Evolutionary conservation across 1,140 invertebrate genomes (phyloP).

Genomic region (Cylas formicarius): DNA sequence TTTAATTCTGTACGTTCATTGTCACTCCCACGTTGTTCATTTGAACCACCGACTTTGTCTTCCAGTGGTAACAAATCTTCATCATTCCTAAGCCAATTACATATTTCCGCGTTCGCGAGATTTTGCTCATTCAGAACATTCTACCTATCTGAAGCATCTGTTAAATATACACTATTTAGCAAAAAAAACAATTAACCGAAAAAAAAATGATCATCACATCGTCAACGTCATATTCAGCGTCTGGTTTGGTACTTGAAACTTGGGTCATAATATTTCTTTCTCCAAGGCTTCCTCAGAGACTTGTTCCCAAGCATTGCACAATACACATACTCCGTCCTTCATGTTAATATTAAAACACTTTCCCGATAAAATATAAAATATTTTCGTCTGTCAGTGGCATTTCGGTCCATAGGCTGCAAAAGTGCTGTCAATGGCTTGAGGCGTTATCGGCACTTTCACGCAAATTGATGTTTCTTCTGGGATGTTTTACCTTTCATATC

Average conservation of each 20-base stretch:
- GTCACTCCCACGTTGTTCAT: constrained; percentile 7
- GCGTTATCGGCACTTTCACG: no score
- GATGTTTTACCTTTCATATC: no score
- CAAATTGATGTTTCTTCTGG: no score
- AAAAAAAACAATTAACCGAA: no score
- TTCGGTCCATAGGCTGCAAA: no score
- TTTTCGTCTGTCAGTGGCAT: no score
- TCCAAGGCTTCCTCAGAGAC: constrained; percentile 1
- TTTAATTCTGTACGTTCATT: constrained; percentile 10
- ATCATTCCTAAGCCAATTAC: constrained; percentile 4
- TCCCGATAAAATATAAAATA: no score
- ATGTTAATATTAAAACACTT: no score
- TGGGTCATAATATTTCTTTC: neutral
- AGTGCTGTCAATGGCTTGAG: no score
- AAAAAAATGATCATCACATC: no score
- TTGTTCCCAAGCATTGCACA: constrained; percentile 5
- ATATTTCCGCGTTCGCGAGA: neutral
- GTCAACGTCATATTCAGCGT: constrained; percentile 2
- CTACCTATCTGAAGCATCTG: neutral
- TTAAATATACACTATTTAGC: neutral
- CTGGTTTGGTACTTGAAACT: neutral
- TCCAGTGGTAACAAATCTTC: constrained; percentile 10
- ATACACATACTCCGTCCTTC: constrained; percentile 1
- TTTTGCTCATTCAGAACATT: constrained; percentile 3
- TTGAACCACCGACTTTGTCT: constrained; percentile 2